A percentile compares a stretch with the other conserved stretches of the same genome.
Conservation (phyloP, 1,140 invertebrate genomes). For the Caenorhabditis inopinata region DNA sequence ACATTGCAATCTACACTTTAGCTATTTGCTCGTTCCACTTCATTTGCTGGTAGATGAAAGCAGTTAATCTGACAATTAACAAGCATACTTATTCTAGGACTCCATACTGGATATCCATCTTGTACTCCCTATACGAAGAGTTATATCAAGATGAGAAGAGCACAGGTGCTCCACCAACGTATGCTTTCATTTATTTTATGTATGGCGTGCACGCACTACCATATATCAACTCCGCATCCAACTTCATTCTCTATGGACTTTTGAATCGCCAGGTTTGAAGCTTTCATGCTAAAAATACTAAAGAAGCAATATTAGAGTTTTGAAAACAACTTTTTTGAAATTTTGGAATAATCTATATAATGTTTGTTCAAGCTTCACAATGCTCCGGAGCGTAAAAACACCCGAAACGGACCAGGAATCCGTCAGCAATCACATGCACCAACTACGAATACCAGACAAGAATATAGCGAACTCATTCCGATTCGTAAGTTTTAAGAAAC, state of each 20-base stretch:
- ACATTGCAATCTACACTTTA: slow-evolving; percentile 64
- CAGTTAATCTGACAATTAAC: neutral
- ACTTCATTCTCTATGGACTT: slow-evolving; percentile 62
- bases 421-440: neutral
- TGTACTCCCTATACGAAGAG: slow-evolving; percentile 49
- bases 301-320: neutral
- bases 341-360: no score
- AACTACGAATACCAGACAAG: neutral
- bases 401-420: neutral
- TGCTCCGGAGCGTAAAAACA: neutral
- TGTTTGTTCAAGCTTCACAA: slow-evolving; percentile 14
- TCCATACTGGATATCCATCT: slow-evolving; percentile 49
- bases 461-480: neutral
- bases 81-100: neutral
- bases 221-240: slow-evolving; percentile 62
- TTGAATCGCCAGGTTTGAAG: slow-evolving; percentile 41
- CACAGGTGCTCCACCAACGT: slow-evolving; percentile 35
- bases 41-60: slow-evolving; percentile 55
- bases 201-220: slow-evolving; percentile 65
- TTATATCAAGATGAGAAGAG: slow-evolving; percentile 27
- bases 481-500: neutral
- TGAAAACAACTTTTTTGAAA: no score
- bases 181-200: slow-evolving; percentile 58
- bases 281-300: neutral
- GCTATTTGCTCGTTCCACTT: slow-evolving; percentile 63